Evolutionary conservation across 1,140 invertebrate species (phyloP), one percentile per base, ranked within the genome.

Genomic region (Magallana gigas): DNA sequence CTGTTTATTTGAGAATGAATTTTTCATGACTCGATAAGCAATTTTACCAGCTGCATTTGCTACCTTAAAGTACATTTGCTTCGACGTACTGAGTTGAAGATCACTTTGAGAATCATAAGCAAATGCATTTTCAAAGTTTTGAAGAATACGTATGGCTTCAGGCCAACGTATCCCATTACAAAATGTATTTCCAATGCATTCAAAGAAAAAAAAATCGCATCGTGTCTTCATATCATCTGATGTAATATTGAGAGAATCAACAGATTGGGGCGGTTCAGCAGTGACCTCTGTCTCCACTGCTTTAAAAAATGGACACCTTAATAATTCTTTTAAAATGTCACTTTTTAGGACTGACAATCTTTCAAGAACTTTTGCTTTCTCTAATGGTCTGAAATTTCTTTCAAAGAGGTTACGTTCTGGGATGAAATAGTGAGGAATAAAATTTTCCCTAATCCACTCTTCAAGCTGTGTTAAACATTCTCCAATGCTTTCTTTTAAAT

Each of bases 371-470:
- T 29, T 36, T 5, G 68, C 68, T 23, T 36, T 76, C 23, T 76
- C 23, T 11, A 76, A 29, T 76, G 68, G 68, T 29, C 18, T 12
- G 23, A 76, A 3, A 4, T 76, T 23, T 23, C 18, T 18, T 76
- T 76, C 68, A 36, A 76, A 29, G 12, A 76, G 29, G 8, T 76
- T 76, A 29, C 68, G 23, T 76, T 76, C 68, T 36, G 68, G 68
- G 23, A 76, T 76, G 23, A 76, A 76, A 29, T 76, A 76, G 36
- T 76, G 68, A 9, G 68, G 68, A 11, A 76, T 23, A 29, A 11
- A 76, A 18, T 29, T 29, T 29, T 36, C 36, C 36, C 68, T 29
- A 36, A 76, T 29, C 68, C 68, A 76, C 36, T 76, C 68, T 76
- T 76, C 68, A 9, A 76, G 68, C 23, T 76, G 23, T 76, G 68